Evolutionary conservation across 2,113 vertebrate species (phyloP).

Genomic region (Ammodytes dubius): DNA sequence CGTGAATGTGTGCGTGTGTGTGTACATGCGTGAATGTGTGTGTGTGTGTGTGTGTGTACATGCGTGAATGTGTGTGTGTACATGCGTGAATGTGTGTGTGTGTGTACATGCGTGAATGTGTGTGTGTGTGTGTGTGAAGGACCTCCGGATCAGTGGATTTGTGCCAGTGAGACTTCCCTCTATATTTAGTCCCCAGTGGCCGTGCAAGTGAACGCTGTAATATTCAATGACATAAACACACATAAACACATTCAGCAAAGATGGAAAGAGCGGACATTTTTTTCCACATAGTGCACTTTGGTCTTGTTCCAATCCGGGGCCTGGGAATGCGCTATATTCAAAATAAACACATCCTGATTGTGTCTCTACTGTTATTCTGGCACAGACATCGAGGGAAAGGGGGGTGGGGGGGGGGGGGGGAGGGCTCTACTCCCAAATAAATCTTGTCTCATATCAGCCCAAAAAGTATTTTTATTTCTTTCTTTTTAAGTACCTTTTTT

Average conservation of each 20-base stretch:
- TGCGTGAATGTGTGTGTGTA: too few relatives aligned
- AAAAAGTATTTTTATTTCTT: not conserved
- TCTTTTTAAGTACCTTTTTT: too few relatives aligned
- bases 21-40: too few relatives aligned
- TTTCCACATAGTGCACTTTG: slow-evolving; percentile 45
- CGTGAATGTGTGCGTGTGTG: too few relatives aligned
- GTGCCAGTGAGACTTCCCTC: not conserved
- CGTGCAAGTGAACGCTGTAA: not conserved
- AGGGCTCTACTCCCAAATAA: not conserved
- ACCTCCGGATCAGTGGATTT: not conserved
- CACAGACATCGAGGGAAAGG: slow-evolving; percentile 7
- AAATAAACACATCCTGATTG: slow-evolving; percentile 65
- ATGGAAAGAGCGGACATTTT: slow-evolving; percentile 51
- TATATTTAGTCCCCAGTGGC: not conserved
- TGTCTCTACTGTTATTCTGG: slow-evolving; percentile 37
- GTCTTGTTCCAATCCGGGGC: slow-evolving; percentile 12
- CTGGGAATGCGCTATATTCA: slow-evolving; percentile 51
- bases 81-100: too few relatives aligned
- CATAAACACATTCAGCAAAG: slow-evolving; percentile 51
- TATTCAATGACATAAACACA: slow-evolving; percentile 43
- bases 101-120: too few relatives aligned
- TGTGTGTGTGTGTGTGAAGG: too few relatives aligned
- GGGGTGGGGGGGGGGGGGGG: not conserved
- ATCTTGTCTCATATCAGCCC: slow-evolving; percentile 28
- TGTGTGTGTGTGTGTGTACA: too few relatives aligned